Evolutionary conservation across 2,888 invertebrate species (phyloP).

Genomic region (Pyrocoelia pectoralis): DNA sequence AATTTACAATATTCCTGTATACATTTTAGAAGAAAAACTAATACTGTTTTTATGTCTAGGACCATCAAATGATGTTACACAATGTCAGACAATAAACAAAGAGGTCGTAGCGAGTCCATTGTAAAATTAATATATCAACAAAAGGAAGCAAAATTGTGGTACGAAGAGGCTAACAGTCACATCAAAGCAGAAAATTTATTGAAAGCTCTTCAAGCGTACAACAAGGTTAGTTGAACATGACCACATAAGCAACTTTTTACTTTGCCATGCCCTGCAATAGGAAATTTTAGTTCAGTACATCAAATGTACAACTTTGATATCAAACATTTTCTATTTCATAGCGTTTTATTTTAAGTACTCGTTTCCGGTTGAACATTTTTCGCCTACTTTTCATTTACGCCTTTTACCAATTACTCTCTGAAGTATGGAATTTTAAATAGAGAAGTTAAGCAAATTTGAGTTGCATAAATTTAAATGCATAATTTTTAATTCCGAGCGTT

Average conservation of each 20-base stretch:
- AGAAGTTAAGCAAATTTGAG: too few relatives aligned
- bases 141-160: slow-evolving; percentile 71
- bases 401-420: background rate
- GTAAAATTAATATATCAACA: slow-evolving; percentile 52
- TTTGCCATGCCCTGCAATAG: too few relatives aligned
- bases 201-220: slow-evolving; percentile 74
- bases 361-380: background rate
- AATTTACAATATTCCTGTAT: too few relatives aligned
- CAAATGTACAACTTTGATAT: too few relatives aligned
- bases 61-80: slow-evolving; percentile 3
- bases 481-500: background rate
- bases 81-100: slow-evolving; percentile 34
- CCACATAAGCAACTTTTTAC: too few relatives aligned
- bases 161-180: slow-evolving; percentile 81
- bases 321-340: too few relatives aligned
- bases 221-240: slow-evolving; percentile 66
- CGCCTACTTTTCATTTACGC: too few relatives aligned
- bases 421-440: background rate
- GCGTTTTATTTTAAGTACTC: background rate
- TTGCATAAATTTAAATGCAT: background rate
- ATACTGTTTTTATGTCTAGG: background rate
- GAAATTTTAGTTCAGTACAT: too few relatives aligned
- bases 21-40: background rate
- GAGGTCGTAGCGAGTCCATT: slow-evolving; percentile 52
- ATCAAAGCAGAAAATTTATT: slow-evolving; percentile 77